Evolutionary conservation across 2,888 invertebrate species (phyloP).

Genomic region (Catocala nupta): DNA sequence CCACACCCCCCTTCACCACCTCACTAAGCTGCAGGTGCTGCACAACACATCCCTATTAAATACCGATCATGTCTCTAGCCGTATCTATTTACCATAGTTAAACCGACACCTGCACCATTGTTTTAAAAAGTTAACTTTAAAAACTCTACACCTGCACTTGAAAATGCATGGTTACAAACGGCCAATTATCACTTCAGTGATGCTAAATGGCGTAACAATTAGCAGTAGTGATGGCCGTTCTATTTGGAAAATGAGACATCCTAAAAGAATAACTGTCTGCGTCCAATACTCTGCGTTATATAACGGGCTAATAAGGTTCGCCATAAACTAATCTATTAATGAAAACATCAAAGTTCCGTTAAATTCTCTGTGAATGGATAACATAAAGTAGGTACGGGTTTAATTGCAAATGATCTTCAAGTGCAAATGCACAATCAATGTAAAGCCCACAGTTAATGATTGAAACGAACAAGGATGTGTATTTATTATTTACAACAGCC

Average conservation of each 20-base stretch:
- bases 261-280: conserved; percentile 30
- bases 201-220: conserved; percentile 59
- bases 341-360: conserved; percentile 23
- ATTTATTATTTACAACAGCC: conserved; percentile 20
- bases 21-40: conserved; percentile 83
- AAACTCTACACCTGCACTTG: conserved; percentile 72
- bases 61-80: conserved; percentile 85
- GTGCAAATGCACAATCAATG: conserved; percentile 18
- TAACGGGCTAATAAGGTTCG: conserved; percentile 31
- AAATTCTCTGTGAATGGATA: conserved; percentile 25
- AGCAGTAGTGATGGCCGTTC: conserved; percentile 40
- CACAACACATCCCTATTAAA: conserved; percentile 85
- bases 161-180: conserved; percentile 60
- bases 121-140: conserved; percentile 80
- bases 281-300: conserved; percentile 22
- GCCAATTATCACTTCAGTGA: conserved; percentile 63
- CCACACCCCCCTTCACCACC: conserved; percentile 71
- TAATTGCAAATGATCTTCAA: conserved; percentile 28
- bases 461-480: conserved; percentile 28
- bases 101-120: conserved; percentile 82
- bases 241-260: conserved; percentile 37
- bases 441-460: conserved; percentile 29
- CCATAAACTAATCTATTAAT: conserved; percentile 18
- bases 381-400: conserved; percentile 29
- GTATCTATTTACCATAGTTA: conserved; percentile 83